Evolutionary conservation across 1,140 invertebrate genomes (phyloP).

Genomic region (Archivesica marissinica): DNA sequence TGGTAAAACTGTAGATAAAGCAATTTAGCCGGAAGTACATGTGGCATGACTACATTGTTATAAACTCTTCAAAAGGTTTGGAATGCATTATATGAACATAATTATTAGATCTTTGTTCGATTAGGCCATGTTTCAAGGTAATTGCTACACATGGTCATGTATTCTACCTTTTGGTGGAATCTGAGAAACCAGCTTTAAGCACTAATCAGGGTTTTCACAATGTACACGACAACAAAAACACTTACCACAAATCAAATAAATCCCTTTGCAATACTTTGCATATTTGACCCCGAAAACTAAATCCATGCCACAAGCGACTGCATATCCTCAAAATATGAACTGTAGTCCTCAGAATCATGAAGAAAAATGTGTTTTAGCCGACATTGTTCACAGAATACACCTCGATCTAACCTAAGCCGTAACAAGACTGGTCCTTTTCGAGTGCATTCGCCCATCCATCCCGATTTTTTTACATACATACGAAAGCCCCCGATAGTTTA

Average conservation of each 20-base stretch:
- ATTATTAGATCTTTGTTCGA: no score
- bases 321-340: neutral
- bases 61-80: neutral
- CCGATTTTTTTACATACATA: slow-evolving; percentile 44
- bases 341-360: neutral
- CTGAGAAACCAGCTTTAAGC: no score
- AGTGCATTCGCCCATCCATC: slow-evolving; percentile 51
- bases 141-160: no score
- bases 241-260: slow-evolving; percentile 13
- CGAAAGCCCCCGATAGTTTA: slow-evolving; percentile 15
- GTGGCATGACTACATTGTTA: slow-evolving; percentile 2
- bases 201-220: no score
- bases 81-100: neutral
- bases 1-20: slow-evolving; percentile 15
- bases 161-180: no score
- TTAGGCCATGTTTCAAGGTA: no score
- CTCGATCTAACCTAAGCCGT: slow-evolving; percentile 6
- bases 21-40: neutral
- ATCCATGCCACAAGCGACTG: neutral
- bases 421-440: slow-evolving; percentile 28
- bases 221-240: no score
- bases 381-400: slow-evolving; percentile 36
- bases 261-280: neutral
- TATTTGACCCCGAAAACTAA: slow-evolving; percentile 35
- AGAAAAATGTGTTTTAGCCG: slow-evolving; percentile 2